Conservation (phyloP, 2,113 vertebrate species). For the Carettochelys insculpta region DNA sequence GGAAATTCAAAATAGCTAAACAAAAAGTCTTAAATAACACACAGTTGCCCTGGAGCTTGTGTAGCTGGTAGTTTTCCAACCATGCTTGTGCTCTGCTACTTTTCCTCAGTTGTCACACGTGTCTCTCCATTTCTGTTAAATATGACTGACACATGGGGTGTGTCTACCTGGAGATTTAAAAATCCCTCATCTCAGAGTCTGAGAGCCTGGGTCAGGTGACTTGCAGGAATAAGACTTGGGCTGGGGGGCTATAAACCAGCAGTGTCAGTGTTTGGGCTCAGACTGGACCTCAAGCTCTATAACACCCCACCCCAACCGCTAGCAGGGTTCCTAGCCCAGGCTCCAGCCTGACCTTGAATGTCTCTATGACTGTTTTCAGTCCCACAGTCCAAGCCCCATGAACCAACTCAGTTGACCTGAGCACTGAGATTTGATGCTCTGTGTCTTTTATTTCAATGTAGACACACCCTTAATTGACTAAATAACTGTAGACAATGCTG, state of each 20-base stretch:
- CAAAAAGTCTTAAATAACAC: background rate
- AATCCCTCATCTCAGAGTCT: background rate
- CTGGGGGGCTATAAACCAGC: background rate
- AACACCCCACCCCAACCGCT: background rate
- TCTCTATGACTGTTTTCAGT: background rate
- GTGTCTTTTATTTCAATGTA: background rate
- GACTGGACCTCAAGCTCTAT: background rate
- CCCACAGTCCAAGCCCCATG: background rate
- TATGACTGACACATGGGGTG: background rate
- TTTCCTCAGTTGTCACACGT: background rate
- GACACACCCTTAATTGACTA: background rate
- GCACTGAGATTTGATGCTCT: background rate
- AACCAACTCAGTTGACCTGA: background rate
- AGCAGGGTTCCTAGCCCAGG: background rate
- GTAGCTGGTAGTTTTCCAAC: background rate
- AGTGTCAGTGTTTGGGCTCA: background rate
- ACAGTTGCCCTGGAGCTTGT: background rate
- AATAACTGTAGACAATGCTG: background rate
- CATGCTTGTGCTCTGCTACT: background rate
- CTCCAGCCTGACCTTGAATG: background rate
- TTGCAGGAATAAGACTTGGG: background rate
- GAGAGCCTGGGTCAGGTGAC: background rate
- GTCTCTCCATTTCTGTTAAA: background rate
- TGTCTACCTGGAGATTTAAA: background rate
- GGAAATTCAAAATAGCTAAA: background rate